Conservation (phyloP, 1,140 invertebrate genomes). For the Aphelenchoides avenae region DNA sequence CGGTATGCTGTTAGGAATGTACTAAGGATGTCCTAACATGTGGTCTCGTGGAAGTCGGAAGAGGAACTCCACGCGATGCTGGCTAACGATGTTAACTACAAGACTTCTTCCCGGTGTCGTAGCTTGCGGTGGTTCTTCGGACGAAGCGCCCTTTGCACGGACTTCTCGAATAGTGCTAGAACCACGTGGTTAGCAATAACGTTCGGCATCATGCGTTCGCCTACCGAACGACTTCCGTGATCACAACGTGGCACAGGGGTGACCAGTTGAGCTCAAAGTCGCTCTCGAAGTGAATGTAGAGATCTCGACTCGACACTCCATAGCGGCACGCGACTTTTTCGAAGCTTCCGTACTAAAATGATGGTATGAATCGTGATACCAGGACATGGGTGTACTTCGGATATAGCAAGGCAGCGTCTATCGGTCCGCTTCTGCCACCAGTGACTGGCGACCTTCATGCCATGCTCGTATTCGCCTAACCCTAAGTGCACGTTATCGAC, state of each 20-base stretch:
- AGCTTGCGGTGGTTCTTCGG: not conserved
- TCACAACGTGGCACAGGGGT: conserved; percentile 33
- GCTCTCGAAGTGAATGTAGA: conserved; percentile 24
- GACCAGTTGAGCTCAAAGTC: conserved; percentile 42
- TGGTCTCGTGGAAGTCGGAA: conserved; percentile 44
- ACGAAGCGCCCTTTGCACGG: too few relatives aligned
- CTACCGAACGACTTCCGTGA: conserved; percentile 16
- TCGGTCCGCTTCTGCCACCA: too few relatives aligned
- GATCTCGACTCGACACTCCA: not conserved
- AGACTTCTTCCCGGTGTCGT: conserved; percentile 2
- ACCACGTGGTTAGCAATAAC: too few relatives aligned
- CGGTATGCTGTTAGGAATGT: conserved; percentile 4
- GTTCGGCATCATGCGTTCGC: too few relatives aligned
- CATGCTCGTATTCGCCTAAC: too few relatives aligned
- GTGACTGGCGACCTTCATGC: too few relatives aligned
- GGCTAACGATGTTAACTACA: conserved; percentile 16
- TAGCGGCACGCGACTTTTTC: conserved; percentile 25
- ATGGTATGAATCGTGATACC: not conserved
- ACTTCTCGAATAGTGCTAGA: too few relatives aligned
- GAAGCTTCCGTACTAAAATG: conserved; percentile 34
- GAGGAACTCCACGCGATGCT: conserved; percentile 33
- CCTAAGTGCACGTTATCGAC: conserved; percentile 12
- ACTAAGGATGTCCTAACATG: conserved; percentile 27
- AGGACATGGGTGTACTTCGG: not conserved
- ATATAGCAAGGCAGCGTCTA: too few relatives aligned